Conservation (phyloP, 2,113 vertebrate species). For the Struthio camelus region DNA sequence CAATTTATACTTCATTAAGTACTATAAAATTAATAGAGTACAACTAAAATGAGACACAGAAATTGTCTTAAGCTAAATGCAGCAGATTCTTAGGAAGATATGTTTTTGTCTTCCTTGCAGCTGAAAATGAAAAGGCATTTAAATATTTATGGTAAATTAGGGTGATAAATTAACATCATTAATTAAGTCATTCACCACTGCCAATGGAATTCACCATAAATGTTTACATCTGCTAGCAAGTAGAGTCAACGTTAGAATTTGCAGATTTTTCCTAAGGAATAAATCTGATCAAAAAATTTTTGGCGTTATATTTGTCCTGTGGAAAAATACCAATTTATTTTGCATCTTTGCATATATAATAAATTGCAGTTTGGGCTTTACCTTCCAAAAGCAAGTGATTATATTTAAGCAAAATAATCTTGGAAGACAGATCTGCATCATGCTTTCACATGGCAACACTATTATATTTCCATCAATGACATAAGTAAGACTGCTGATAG, state of each 20-base stretch:
- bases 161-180: background rate
- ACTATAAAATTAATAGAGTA: background rate
- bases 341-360: background rate
- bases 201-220: background rate
- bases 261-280: background rate
- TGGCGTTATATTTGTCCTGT: background rate
- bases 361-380: background rate
- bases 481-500: background rate
- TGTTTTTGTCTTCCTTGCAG: background rate
- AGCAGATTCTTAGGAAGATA: background rate
- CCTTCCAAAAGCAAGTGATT: background rate
- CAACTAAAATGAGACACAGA: background rate
- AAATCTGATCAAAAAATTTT: background rate
- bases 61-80: background rate
- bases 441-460: background rate
- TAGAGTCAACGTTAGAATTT: background rate
- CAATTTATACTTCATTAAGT: background rate
- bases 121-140: background rate
- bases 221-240: background rate
- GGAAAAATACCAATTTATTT: background rate
- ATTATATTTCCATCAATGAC: background rate
- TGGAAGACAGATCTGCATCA: background rate
- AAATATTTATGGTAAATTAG: background rate
- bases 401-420: background rate
- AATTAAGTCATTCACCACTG: background rate